Evolutionary conservation across 23 tunicate species (phyloP), one percentile per base, ranked within the genome.

Genomic region (Trididemnum miniatum): DNA sequence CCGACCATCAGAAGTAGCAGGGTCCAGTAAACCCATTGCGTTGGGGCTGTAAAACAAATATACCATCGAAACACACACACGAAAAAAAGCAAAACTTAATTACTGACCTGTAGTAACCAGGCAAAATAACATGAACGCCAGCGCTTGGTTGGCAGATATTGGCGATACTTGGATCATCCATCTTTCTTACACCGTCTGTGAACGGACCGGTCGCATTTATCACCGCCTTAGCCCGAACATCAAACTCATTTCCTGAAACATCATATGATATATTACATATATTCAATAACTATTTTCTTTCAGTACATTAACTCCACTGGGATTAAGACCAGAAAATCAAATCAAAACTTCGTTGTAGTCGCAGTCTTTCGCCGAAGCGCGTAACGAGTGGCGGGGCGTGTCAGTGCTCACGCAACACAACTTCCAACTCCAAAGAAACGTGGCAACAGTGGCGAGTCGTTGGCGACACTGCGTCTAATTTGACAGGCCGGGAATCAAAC

Each of bases 101-200:
- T 7, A 9, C 51, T 23, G 31, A 88, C 98, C 98, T 93, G 89
- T 93, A 93, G 50, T 93, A 93, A 33, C 83, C 98, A 0, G 98
- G 98, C 67, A 93, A 79, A 18, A 93, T 84, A 34, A 93, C 79
- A 77, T 93, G 98, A 20, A 93, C 98, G 0, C 98, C 98, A 35
- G 98, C 98, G 64, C 98, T 93, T 9, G 98, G 93, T 71, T 93
- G 98, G 35, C 98, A 93, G 22, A 93, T 93, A 24, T 93, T 84
- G 31, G 76, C 54, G 20, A 60, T 51, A 51, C 84, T 73, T 32
- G 59, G 83, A 40, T 93, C 79, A 34, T 88, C 92, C 93, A 93
- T 88, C 28, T 71, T 80, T 35, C 98, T 51, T 15, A 93, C 84
- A 12, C 60, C 31, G 74, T 93, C 98, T 23, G 98, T 93, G 63